Evolutionary conservation across 2,888 invertebrate genomes (phyloP), one percentile per base, ranked within the genome.

Genomic region (Campoplex nolae): DNA sequence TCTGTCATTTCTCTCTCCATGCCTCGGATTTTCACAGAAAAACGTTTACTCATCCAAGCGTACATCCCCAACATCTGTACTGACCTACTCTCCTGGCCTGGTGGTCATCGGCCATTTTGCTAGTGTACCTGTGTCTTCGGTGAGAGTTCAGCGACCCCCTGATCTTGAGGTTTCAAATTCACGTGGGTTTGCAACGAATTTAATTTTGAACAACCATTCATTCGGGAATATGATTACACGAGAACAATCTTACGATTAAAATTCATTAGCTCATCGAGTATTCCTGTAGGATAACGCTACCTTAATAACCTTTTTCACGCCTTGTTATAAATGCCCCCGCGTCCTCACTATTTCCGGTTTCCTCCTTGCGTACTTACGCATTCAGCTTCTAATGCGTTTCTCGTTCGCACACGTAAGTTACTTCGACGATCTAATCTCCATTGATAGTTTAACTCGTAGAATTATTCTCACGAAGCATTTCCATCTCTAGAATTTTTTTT

Each of bases 1-100:
- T 80, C 45, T 45, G 0, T 45, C 3, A 2, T 11, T 13, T 11
- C 28, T 58, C 16, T 58, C 28, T 58, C 28, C 16, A 32, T 62
- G 89, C 89, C 77, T 88, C 91, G 67, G 83, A 70, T 89, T 90
- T 87, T 87, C 73, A 82, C 86, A 82, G 88, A 88, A 89, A 91
- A 92, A 90, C 81, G 42, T 75, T 75, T 68, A 78, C 51, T 89
- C 90, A 84, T 48, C 90, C 83, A 84, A 88, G 88, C 90, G 89
- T 90, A 79, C 85, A 86, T 85, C 88, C 86, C 86, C 89, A 89
- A 91, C 92, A 92, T 92, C 91, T 35, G 92, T 70, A 48, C 68
- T 79, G 84, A 84, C 87, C 87, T 80, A 85, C 82, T 84, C 78
- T 76, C 65, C 56, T 82, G 75, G 77, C 76, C 70, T 56, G 16